A percentile compares a stretch with the other conserved stretches of the same genome.
These are phyloP conservation scores for Prunella fulvescens DNA, from an alignment of 2,113 vertebrate genomes.

Conservation along the genomic window DNA sequence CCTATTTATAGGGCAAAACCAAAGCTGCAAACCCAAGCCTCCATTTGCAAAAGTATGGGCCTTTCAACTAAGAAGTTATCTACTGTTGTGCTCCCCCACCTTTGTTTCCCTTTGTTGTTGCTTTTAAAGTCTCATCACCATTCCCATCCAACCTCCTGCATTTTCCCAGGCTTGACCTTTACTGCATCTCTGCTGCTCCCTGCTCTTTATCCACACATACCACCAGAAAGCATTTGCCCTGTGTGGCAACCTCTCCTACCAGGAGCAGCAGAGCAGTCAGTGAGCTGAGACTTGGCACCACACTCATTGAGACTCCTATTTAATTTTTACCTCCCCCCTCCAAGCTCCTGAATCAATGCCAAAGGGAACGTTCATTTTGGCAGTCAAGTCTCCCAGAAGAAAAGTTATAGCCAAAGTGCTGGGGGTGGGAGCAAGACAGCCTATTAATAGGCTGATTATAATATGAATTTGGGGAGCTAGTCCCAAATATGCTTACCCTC, in stretches of 20 bases:
- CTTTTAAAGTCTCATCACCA: background rate
- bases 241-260: background rate
- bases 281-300: background rate
- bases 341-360: background rate
- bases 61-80: background rate
- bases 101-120: background rate
- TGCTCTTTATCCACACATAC: background rate
- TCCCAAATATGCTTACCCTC: conserved; percentile 29
- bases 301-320: background rate
- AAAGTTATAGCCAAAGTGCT: conserved; percentile 35
- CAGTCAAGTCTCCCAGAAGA: conserved; percentile 18
- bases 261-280: background rate
- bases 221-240: background rate
- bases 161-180: background rate
- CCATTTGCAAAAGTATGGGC: background rate
- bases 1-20: background rate
- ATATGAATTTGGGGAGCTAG: conserved; percentile 42
- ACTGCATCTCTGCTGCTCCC: background rate
- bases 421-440: conserved; percentile 11
- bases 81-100: background rate
- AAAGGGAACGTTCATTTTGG: conserved; percentile 7
- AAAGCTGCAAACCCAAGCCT: background rate
- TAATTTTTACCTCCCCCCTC: background rate
- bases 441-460: conserved; percentile 55
- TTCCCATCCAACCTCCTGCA: background rate